Percentiles rank a stretch among this genome's conserved stretches.
phyloP scores from a whole-genome alignment of 1,140 invertebrate genomes.

The Drosophila watanabei region DNA sequence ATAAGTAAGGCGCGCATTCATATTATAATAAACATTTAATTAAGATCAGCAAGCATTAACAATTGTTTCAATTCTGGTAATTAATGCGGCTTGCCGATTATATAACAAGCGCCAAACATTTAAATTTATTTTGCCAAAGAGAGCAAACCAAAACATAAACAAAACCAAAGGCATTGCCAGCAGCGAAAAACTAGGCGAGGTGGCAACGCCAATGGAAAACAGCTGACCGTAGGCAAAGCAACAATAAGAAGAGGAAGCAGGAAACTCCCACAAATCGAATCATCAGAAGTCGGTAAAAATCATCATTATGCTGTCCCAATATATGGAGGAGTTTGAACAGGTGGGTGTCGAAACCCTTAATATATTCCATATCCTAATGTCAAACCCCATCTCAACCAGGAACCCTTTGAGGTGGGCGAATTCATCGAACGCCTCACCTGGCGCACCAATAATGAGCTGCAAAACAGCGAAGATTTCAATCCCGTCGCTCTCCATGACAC shows the following conservation, averaged over 20 bases:
- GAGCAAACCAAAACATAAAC: conserved; percentile 35
- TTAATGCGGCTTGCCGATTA: conserved; percentile 8
- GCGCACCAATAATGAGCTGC: conserved; percentile 94
- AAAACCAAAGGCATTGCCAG: conserved; percentile 17
- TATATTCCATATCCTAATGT: neutral
- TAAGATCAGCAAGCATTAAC: conserved; percentile 40
- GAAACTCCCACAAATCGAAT: conserved; percentile 57
- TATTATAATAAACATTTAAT: conserved; percentile 59
- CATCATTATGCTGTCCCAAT: conserved; percentile 92
- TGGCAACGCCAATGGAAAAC: conserved; percentile 40
- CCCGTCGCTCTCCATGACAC: conserved; percentile 94
- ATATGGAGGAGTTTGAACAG: conserved; percentile 93
- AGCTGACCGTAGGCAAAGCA: conserved; percentile 33
- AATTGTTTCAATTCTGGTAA: conserved; percentile 4
- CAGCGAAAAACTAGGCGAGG: neutral
- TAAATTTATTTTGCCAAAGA: conserved; percentile 5
- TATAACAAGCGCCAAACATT: conserved; percentile 42
- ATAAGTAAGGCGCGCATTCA: conserved; percentile 60
- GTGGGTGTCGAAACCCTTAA: conserved; percentile 82
- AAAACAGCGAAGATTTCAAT: conserved; percentile 90
- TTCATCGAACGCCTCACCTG: conserved; percentile 99
- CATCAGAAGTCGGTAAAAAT: conserved; percentile 67
- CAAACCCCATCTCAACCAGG: conserved; percentile 86
- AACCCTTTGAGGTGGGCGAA: conserved; percentile 98
- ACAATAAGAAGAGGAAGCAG: conserved; percentile 33